A percentile compares a stretch with the other conserved stretches of the same genome.
Evolutionary conservation across 2,797 vertebrate species (phyloP).

Genomic region (Galago senegalensis): DNA sequence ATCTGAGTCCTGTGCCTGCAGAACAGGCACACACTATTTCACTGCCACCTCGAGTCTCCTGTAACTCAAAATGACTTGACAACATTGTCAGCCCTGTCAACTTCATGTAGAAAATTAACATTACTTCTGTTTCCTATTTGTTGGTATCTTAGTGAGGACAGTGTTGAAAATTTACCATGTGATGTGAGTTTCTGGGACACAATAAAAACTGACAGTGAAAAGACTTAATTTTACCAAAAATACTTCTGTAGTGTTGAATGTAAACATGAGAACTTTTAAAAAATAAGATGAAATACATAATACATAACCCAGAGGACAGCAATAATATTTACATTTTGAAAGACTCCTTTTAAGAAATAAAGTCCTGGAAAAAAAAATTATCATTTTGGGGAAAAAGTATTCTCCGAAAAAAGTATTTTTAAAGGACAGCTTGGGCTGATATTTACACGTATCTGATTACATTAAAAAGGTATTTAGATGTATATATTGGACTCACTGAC

Average conservation of each 20-base stretch:
- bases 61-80: not conserved
- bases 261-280: not conserved
- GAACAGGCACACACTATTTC: not conserved
- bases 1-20: not conserved
- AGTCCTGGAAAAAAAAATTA: not conserved
- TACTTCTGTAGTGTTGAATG: not conserved
- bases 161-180: not conserved
- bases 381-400: not conserved
- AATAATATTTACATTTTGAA: not conserved
- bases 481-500: not conserved
- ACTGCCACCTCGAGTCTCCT: not conserved
- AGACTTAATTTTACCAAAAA: slow-evolving; percentile 8
- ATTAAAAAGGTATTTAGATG: not conserved
- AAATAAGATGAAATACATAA: not conserved
- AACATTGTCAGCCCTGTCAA: not conserved
- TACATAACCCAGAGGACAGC: not conserved
- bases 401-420: not conserved
- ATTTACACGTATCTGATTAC: not conserved
- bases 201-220: not conserved
- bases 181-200: not conserved
- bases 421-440: not conserved
- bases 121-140: not conserved
- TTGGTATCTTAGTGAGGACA: not conserved
- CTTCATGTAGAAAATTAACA: not conserved
- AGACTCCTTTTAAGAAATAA: not conserved